These are phyloP conservation scores for Chaetodon trifascialis DNA, from an alignment of 2,113 vertebrate species.

Conservation along the genomic window DNA sequence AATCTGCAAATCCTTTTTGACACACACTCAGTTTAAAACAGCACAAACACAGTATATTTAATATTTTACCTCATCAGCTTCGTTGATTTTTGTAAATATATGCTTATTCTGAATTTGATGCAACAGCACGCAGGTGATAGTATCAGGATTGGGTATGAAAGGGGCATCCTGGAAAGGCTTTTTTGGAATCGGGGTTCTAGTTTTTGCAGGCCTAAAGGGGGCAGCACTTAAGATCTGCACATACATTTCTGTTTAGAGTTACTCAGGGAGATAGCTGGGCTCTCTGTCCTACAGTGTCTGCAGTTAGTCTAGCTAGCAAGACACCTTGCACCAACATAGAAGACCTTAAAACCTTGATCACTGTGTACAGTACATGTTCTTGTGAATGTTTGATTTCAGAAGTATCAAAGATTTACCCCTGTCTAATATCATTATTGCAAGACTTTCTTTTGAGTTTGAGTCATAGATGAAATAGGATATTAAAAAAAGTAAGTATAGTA, in stretches of 20 bases:
- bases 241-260: conserved; percentile 64
- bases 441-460: conserved; percentile 64
- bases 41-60: too few relatives aligned
- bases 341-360: conserved; percentile 85
- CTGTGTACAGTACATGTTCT: conserved; percentile 84
- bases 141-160: too few relatives aligned
- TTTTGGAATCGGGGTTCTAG: background rate
- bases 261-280: conserved; percentile 87
- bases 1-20: too few relatives aligned
- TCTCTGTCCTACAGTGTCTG: conserved; percentile 81
- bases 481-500: conserved; percentile 49
- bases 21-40: too few relatives aligned
- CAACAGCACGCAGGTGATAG: too few relatives aligned
- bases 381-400: conserved; percentile 83
- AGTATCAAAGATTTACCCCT: conserved; percentile 82
- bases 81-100: too few relatives aligned
- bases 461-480: conserved; percentile 80
- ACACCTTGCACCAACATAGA: conserved; percentile 82
- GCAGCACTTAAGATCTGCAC: conserved; percentile 57
- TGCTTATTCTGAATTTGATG: too few relatives aligned
- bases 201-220: conserved; percentile 39
- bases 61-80: too few relatives aligned
- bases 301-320: conserved; percentile 75
- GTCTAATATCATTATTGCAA: conserved; percentile 76
- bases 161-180: too few relatives aligned